A percentile compares a stretch with the other conserved stretches of the same genome.
Conservation (phyloP, 2,113 vertebrate genomes). For the Stercorarius parasiticus region DNA sequence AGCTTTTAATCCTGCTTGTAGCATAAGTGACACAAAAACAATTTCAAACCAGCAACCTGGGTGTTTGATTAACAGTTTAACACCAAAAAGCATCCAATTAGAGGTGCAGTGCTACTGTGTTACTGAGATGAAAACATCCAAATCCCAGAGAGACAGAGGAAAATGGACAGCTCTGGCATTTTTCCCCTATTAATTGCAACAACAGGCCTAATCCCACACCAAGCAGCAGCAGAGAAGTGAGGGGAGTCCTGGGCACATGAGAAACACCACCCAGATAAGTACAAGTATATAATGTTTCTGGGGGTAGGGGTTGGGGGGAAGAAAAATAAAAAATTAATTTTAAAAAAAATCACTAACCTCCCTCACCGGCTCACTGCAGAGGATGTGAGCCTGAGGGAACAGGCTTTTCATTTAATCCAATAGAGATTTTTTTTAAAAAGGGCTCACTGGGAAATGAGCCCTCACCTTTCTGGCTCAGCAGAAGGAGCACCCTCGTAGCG, state of each 20-base stretch:
- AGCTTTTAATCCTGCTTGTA: constrained; percentile 13
- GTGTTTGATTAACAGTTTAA: not conserved
- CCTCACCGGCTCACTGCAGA: not conserved
- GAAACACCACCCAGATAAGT: not conserved
- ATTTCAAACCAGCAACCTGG: not conserved
- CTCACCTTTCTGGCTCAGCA: not conserved
- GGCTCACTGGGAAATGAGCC: not conserved
- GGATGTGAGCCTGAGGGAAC: not conserved
- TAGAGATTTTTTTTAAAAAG: not conserved
- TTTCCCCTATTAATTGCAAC: not conserved
- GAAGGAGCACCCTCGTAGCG: not conserved
- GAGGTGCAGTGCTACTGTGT: not conserved
- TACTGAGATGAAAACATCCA: constrained; percentile 6
- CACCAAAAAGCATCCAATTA: not conserved
- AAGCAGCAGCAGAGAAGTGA: not conserved
- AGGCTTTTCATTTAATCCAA: not conserved
- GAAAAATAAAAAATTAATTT: not conserved
- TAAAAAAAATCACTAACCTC: not conserved
- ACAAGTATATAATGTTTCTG: fast-evolving
- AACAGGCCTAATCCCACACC: not conserved
- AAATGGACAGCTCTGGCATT: not conserved
- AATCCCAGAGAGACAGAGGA: not conserved
- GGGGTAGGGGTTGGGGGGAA: not conserved
- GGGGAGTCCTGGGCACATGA: not conserved
- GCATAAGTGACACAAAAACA: not conserved